Evolutionary conservation across 2,113 vertebrate genomes (phyloP).

Genomic region (Pangasianodon hypophthalmus): DNA sequence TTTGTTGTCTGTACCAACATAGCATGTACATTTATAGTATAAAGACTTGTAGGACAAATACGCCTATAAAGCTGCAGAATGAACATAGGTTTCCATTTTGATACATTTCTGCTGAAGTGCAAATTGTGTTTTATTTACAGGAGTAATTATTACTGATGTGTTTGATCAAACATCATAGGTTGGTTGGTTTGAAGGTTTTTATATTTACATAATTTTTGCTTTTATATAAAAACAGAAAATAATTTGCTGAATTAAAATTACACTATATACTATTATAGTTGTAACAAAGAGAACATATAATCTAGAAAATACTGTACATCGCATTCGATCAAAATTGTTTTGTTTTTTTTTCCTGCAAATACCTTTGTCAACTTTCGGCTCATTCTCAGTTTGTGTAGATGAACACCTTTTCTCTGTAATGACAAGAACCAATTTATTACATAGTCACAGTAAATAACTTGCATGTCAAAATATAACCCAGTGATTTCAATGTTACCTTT

Average conservation of each 20-base stretch:
- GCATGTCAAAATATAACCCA: not conserved
- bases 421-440: slow-evolving; percentile 40
- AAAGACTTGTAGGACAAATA: not conserved
- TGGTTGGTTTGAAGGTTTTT: not conserved
- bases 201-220: not conserved
- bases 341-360: slow-evolving; percentile 40
- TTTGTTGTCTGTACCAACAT: not conserved
- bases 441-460: slow-evolving; percentile 16
- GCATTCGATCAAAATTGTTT: no score
- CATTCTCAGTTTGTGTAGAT: slow-evolving; percentile 78
- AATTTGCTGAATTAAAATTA: not conserved
- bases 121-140: not conserved
- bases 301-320: not conserved
- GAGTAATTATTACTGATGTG: not conserved
- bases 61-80: not conserved
- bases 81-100: not conserved
- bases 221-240: not conserved
- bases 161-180: not conserved
- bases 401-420: slow-evolving; percentile 75
- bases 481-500: slow-evolving; percentile 76
- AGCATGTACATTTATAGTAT: not conserved
- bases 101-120: not conserved
- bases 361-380: slow-evolving; percentile 86
- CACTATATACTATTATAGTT: not conserved
- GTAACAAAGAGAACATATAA: not conserved